phyloP scores from a whole-genome alignment of 2,888 invertebrate genomes.

The Cephus runcator region DNA sequence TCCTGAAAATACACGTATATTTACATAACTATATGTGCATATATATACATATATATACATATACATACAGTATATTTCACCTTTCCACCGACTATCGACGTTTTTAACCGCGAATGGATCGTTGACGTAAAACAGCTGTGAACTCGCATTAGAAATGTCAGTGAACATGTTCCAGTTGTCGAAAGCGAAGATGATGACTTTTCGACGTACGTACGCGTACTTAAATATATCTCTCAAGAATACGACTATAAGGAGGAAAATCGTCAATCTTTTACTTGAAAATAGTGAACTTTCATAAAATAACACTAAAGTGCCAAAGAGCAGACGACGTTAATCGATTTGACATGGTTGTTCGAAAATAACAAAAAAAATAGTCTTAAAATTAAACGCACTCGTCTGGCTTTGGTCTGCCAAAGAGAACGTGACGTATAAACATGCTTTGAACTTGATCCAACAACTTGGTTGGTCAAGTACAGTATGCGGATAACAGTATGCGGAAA shows the following conservation, averaged over 20 bases:
- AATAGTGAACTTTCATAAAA: neutral
- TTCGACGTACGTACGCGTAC: neutral
- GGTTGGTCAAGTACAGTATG: neutral
- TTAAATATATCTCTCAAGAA: neutral
- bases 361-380: neutral
- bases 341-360: neutral
- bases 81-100: neutral
- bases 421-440: neutral
- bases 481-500: neutral
- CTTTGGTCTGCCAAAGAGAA: neutral
- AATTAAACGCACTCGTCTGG: constrained; percentile 2
- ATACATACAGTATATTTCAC: neutral
- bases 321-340: neutral
- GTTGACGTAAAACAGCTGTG: neutral
- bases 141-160: neutral
- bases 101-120: neutral
- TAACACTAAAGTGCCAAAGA: neutral
- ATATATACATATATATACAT: no score
- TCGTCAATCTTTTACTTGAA: neutral
- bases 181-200: neutral
- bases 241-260: neutral
- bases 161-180: neutral
- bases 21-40: neutral
- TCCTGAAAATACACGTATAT: neutral
- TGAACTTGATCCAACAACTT: neutral